These are phyloP conservation scores for Pseudococcus viburni DNA, from an alignment of 2,888 invertebrate genomes.

Conservation along the genomic window DNA sequence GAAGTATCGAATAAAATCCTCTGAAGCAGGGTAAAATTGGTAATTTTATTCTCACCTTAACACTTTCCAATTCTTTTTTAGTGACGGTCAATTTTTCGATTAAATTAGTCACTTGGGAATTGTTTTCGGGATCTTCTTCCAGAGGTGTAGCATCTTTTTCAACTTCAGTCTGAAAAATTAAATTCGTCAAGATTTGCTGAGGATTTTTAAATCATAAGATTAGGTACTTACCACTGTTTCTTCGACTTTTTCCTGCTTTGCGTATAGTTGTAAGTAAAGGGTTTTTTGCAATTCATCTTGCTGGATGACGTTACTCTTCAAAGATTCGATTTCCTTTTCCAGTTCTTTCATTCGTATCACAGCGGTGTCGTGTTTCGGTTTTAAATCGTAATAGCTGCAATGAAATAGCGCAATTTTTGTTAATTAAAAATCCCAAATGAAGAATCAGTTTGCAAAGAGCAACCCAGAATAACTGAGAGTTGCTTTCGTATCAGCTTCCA, in stretches of 20 bases:
- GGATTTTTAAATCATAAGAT: neutral
- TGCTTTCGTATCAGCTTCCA: too few relatives aligned
- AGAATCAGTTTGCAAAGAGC: too few relatives aligned
- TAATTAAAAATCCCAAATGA: neutral
- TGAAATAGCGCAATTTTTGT: neutral
- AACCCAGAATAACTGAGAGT: too few relatives aligned
- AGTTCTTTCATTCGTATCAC: constrained; percentile 68
- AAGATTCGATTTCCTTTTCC: constrained; percentile 69
- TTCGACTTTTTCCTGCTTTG: constrained; percentile 58
- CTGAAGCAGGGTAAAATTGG: neutral
- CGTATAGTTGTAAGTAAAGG: constrained; percentile 54
- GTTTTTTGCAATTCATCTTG: constrained; percentile 63
- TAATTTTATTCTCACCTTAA: constrained; percentile 79
- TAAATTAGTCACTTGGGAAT: constrained; percentile 74
- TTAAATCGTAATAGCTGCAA: constrained; percentile 70
- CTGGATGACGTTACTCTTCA: constrained; percentile 72
- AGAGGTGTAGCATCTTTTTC: constrained; percentile 26
- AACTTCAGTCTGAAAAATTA: constrained; percentile 14
- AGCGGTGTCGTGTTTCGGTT: constrained; percentile 69
- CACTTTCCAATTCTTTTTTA: constrained; percentile 88
- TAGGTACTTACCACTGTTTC: constrained; percentile 34
- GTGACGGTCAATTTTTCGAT: constrained; percentile 87
- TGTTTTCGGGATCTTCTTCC: constrained; percentile 5
- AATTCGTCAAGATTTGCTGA: too few relatives aligned
- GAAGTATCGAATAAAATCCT: neutral